A percentile compares a stretch with the other conserved stretches of the same genome.
phyloP scores from a whole-genome alignment of 2,888 invertebrate species.

The Eledona agricola region DNA sequence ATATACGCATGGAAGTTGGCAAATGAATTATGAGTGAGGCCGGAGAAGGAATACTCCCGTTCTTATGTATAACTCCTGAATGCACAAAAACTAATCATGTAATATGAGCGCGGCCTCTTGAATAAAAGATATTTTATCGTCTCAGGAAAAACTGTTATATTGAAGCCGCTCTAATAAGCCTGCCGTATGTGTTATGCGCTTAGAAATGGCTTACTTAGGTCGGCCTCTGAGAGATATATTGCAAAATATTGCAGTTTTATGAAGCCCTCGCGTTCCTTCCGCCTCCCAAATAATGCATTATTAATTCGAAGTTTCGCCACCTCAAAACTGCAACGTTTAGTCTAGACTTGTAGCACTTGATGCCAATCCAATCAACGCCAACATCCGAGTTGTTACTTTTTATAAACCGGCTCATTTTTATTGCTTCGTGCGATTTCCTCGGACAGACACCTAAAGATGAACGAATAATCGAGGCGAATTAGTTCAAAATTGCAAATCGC shows the following conservation, averaged over 20 bases:
- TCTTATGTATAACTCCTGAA: constrained; percentile 47
- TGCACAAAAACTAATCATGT: constrained; percentile 55
- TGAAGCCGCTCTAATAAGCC: constrained; percentile 56
- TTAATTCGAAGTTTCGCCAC: constrained; percentile 45
- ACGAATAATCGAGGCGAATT: constrained; percentile 10
- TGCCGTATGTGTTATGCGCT: constrained; percentile 56
- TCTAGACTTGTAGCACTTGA: constrained; percentile 9
- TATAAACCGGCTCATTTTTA: constrained; percentile 10
- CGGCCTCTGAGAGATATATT: constrained; percentile 49
- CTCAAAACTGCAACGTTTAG: constrained; percentile 28
- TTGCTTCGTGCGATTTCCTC: too few relatives aligned
- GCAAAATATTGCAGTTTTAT: constrained; percentile 49
- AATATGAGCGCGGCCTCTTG: constrained; percentile 49
- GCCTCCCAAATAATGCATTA: constrained; percentile 45
- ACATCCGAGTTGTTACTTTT: constrained; percentile 18
- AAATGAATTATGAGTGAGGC: constrained; percentile 39
- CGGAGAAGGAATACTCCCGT: constrained; percentile 35
- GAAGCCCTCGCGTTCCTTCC: constrained; percentile 34
- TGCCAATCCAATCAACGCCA: constrained; percentile 24
- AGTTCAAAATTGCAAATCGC: constrained; percentile 11
- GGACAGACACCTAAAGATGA: too few relatives aligned
- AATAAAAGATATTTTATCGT: constrained; percentile 57
- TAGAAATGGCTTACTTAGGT: constrained; percentile 58
- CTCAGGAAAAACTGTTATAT: constrained; percentile 52
- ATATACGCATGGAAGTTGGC: constrained; percentile 42